A percentile compares a stretch with the other conserved stretches of the same genome.
Conservation (phyloP, 1,140 invertebrate genomes). For the Oncopodura yosiiana region DNA sequence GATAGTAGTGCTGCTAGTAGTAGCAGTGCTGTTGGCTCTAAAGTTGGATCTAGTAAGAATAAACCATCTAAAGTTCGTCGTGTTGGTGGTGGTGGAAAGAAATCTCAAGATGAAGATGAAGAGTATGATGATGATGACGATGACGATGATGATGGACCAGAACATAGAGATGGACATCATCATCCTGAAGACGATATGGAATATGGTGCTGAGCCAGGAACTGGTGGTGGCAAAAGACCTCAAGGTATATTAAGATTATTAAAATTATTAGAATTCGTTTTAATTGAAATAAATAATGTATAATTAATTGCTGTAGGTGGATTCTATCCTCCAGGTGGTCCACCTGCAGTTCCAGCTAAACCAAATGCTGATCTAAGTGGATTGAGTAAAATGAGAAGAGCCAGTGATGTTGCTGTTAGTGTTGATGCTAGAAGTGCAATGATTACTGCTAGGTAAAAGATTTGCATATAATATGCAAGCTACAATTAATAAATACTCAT, state of each 20-base stretch:
- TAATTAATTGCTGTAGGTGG: constrained; percentile 1
- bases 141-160: constrained; percentile 20
- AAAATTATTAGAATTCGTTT: neutral
- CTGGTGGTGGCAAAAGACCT: constrained; percentile 23
- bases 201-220: constrained; percentile 22
- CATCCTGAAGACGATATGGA: constrained; percentile 15
- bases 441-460: constrained; percentile 28
- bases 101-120: neutral
- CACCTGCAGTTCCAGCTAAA: constrained; percentile 30
- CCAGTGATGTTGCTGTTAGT: constrained; percentile 31
- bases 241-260: constrained; percentile 14
- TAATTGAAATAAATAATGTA: neutral
- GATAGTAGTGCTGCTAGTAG: too few relatives aligned
- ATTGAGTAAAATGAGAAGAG: constrained; percentile 28
- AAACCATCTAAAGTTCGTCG: too few relatives aligned
- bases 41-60: too few relatives aligned
- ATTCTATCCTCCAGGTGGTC: constrained; percentile 31
- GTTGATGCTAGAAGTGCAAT: constrained; percentile 34
- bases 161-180: constrained; percentile 23
- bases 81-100: too few relatives aligned
- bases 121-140: constrained; percentile 28
- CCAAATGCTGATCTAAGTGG: constrained; percentile 33
- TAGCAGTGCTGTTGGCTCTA: too few relatives aligned
- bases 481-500: neutral
- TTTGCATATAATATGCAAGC: neutral